Conservation (phyloP, 2,888 invertebrate genomes). For the Enchytraeus crypticus region DNA sequence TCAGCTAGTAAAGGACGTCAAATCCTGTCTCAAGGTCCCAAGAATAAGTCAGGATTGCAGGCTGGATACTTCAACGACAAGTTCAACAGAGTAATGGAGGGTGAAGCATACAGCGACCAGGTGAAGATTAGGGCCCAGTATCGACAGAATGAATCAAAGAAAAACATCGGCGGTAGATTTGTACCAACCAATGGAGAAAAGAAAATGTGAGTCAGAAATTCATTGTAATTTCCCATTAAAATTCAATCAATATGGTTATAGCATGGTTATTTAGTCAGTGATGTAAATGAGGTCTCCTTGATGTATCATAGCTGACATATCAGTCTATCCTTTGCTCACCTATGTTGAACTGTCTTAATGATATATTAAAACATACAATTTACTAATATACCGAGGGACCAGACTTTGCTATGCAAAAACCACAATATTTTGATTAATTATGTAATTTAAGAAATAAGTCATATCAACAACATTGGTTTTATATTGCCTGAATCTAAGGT, state of each 20-base stretch:
- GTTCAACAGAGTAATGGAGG: conserved; percentile 43
- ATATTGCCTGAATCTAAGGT: no score
- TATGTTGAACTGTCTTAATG: no score
- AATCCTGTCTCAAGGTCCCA: conserved; percentile 43
- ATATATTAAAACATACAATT: no score
- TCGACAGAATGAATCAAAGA: conserved; percentile 40
- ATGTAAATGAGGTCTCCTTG: not conserved
- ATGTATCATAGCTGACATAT: not conserved
- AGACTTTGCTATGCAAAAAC: no score
- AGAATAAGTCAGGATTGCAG: conserved; percentile 40
- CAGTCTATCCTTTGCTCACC: no score
- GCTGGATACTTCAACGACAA: conserved; percentile 46
- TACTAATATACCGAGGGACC: no score
- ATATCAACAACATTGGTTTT: no score
- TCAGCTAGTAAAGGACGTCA: conserved; percentile 49
- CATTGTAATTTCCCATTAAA: no score
- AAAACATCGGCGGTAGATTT: conserved; percentile 47
- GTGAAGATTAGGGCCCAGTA: conserved; percentile 40
- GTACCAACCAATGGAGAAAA: conserved; percentile 45
- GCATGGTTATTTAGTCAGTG: no score
- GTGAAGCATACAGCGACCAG: conserved; percentile 46
- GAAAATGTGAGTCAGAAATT: conserved; percentile 44
- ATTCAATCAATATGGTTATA: no score
- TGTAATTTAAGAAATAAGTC: no score
- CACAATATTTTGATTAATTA: no score